Evolutionary conservation across 2,888 invertebrate species (phyloP).

Genomic region (Eueremaeus valkanovi): DNA sequence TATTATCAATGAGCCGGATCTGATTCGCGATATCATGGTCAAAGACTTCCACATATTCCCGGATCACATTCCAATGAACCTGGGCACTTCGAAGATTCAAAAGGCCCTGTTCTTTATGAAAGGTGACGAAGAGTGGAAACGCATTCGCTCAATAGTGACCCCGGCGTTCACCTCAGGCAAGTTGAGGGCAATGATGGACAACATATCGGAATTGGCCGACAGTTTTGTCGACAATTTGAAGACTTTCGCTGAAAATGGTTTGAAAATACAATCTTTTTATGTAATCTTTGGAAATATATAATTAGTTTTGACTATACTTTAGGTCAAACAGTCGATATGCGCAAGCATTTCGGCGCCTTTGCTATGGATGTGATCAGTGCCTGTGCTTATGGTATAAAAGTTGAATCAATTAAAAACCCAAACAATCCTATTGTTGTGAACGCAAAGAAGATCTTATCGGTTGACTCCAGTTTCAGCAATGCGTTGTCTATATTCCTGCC

Average conservation of each 20-base stretch:
- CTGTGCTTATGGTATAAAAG: slow-evolving; percentile 39
- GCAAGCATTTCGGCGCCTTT: slow-evolving; percentile 33
- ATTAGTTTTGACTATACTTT: background rate
- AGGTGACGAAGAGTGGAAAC: slow-evolving; percentile 38
- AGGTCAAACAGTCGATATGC: slow-evolving; percentile 24
- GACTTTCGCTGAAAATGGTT: background rate
- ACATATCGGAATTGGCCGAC: background rate
- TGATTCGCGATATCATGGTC: background rate
- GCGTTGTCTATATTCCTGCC: background rate
- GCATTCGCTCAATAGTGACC: slow-evolving; percentile 30
- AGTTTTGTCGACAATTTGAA: background rate
- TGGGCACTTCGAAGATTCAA: background rate
- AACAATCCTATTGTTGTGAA: slow-evolving; percentile 33
- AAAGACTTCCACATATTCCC: slow-evolving; percentile 37
- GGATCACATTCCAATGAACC: background rate
- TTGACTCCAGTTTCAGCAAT: background rate
- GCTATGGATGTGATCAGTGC: slow-evolving; percentile 39
- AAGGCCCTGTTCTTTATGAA: slow-evolving; percentile 23
- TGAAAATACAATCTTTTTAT: background rate
- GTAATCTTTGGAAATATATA: background rate
- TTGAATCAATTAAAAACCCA: slow-evolving; percentile 33
- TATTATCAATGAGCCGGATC: slow-evolving; percentile 18
- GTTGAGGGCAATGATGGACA: slow-evolving; percentile 35
- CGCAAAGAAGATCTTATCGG: slow-evolving; percentile 30
- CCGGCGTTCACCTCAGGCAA: slow-evolving; percentile 39